Evolutionary conservation across 2,113 vertebrate genomes (phyloP).

Genomic region (Chaetorhynchus papuensis): DNA sequence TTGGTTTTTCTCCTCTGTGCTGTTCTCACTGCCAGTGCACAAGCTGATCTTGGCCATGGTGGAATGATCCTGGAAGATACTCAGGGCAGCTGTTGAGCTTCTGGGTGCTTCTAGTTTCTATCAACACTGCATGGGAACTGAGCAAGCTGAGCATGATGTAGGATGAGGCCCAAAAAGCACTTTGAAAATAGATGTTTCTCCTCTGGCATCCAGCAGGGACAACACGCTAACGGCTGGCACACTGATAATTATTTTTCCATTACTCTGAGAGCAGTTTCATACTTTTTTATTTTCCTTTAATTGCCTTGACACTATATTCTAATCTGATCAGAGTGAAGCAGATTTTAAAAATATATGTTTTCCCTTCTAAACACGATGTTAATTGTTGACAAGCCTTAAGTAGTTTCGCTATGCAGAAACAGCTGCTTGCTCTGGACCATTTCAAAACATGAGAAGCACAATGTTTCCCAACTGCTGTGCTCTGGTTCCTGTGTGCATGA

Average conservation of each 20-base stretch:
- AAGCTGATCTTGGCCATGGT: neutral
- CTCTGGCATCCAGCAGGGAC: neutral
- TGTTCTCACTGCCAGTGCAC: neutral
- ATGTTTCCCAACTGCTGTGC: neutral
- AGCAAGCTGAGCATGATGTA: neutral
- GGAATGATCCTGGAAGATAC: neutral
- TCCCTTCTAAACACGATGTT: neutral
- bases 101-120: neutral
- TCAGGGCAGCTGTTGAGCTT: neutral
- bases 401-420: neutral
- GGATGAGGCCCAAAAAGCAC: neutral
- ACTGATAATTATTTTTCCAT: slow-evolving; percentile 44
- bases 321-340: neutral
- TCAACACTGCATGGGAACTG: neutral
- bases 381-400: neutral
- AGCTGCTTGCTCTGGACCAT: neutral
- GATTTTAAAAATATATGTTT: neutral
- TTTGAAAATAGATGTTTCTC: slow-evolving; percentile 5
- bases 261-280: slow-evolving; percentile 5
- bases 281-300: slow-evolving; percentile 25
- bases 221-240: neutral
- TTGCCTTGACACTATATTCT: slow-evolving; percentile 1
- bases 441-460: neutral
- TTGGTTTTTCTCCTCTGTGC: neutral
- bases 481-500: neutral